Base-by-base conservation (phyloP, 2,888 invertebrate genomes). In the Oscheius sp. region DNA sequence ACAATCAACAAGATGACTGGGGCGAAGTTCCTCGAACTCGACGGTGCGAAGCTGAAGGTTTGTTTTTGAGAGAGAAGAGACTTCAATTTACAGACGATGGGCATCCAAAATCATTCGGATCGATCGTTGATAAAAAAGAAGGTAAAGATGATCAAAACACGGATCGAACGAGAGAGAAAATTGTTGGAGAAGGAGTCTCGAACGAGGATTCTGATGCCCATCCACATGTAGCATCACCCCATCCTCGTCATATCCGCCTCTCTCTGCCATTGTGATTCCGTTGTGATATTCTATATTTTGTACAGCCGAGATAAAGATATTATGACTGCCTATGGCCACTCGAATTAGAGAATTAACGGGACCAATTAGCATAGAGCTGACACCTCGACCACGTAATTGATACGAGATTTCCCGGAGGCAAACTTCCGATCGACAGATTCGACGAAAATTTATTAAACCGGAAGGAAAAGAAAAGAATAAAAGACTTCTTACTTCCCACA, bases 1-100 rank as follows among this genome's bases (percentile, higher is more conserved):
- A 91, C 92, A 63, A 92, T 93, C 82, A 91, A 93, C 82, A 92
- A 92, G 85, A 92, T 97, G 62, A 93, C 93, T 87, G 97, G 97
- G 22, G 90, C 91, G 36, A 91, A 93, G 63, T 89, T 97, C 67
- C 89, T 97, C 50, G 91, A 92, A 74, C 89, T 97, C 64, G 94
- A 95, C 86, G 93, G 94, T 0, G 91, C 93, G 68, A 94, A 94
- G 88, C 91, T 97, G 75, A 97, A 96, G 87, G 89, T 89, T 28
- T n/a, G 47, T 32, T 20, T 30, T n/a, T 9, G 3, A n/a, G n/a
- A n/a, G n/a, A n/a, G n/a, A n/a, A n/a, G n/a, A n/a, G n/a, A n/a
- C n/a, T n/a, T n/a, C n/a, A n/a, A 28, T 28, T 79, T 82, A 24
- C 81, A 89, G 89, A 80, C 86, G n/a, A 82, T 89, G 75, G 89